phyloP scores from a whole-genome alignment of 2,797 vertebrate genomes.

The Salarias fasciatus region DNA sequence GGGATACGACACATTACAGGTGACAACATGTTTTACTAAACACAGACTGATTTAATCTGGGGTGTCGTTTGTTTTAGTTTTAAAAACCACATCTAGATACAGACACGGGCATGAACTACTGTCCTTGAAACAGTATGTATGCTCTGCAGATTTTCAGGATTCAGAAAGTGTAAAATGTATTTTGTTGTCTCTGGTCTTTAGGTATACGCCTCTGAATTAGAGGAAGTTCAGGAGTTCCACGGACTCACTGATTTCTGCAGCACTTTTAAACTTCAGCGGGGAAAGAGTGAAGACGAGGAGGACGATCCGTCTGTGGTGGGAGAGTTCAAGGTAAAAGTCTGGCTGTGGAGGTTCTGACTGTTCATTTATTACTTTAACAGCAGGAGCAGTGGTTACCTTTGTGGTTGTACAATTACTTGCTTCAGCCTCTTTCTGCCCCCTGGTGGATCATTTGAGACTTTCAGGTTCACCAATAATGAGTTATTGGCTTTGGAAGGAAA shows the following conservation, averaged over 20 bases:
- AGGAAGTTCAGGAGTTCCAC: conserved; percentile 86
- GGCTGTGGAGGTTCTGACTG: background rate
- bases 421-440: conserved; percentile 56
- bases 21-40: conserved; percentile 58
- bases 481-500: too few species aligned
- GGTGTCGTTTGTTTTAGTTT: background rate
- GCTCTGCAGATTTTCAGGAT: too few species aligned
- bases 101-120: background rate
- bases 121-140: background rate
- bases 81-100: background rate
- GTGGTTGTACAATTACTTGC: background rate
- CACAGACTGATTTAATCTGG: conserved; percentile 5
- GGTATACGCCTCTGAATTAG: conserved; percentile 90
- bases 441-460: conserved; percentile 55
- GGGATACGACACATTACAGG: conserved; percentile 94
- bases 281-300: conserved; percentile 88
- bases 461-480: background rate
- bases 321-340: conserved; percentile 91
- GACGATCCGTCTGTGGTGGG: conserved; percentile 95
- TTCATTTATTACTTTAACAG: too few species aligned
- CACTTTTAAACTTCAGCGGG: conserved; percentile 93
- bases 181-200: conserved; percentile 53
- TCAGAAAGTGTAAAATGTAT: too few species aligned
- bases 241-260: conserved; percentile 95
- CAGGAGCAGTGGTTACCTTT: background rate